phyloP scores from a whole-genome alignment of 1,140 invertebrate genomes.

The Maniola jurtina region DNA sequence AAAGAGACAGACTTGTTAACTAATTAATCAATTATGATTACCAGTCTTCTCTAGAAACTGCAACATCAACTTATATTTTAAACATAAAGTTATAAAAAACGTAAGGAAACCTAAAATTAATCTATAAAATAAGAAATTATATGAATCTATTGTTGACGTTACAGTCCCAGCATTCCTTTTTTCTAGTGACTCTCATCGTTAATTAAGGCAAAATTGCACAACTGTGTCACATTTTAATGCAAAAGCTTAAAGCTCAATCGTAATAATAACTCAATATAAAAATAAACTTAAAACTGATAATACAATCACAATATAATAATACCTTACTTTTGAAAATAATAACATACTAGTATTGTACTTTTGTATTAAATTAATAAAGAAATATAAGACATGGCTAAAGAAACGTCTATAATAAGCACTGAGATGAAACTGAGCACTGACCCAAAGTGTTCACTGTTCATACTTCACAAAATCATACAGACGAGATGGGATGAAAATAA shows the following conservation, averaged over 20 bases:
- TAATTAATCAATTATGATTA: constrained; percentile 10
- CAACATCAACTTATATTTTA: constrained; percentile 8
- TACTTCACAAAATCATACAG: constrained; percentile 51
- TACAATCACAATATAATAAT: constrained; percentile 22
- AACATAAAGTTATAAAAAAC: constrained; percentile 1
- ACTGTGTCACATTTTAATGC: constrained; percentile 18
- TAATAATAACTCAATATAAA: constrained; percentile 20
- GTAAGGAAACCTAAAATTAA: neutral
- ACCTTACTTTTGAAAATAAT: constrained; percentile 14
- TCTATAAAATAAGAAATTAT: neutral
- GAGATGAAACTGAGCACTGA: constrained; percentile 27
- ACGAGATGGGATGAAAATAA: constrained; percentile 40
- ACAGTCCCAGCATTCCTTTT: constrained; percentile 10
- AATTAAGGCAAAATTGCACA: constrained; percentile 23
- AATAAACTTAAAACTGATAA: constrained; percentile 25
- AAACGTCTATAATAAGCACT: constrained; percentile 24
- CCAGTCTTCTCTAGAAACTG: constrained; percentile 11
- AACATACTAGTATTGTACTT: constrained; percentile 28
- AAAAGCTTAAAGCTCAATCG: constrained; percentile 21
- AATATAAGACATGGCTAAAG: constrained; percentile 25
- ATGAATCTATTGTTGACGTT: constrained; percentile 1
- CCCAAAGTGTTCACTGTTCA: constrained; percentile 18
- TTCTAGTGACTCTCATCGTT: neutral
- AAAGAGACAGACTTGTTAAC: constrained; percentile 4
- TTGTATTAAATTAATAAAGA: constrained; percentile 18